Evolutionary conservation across 2,797 vertebrate genomes (phyloP).

Genomic region (Neosilurus mollespiculum): DNA sequence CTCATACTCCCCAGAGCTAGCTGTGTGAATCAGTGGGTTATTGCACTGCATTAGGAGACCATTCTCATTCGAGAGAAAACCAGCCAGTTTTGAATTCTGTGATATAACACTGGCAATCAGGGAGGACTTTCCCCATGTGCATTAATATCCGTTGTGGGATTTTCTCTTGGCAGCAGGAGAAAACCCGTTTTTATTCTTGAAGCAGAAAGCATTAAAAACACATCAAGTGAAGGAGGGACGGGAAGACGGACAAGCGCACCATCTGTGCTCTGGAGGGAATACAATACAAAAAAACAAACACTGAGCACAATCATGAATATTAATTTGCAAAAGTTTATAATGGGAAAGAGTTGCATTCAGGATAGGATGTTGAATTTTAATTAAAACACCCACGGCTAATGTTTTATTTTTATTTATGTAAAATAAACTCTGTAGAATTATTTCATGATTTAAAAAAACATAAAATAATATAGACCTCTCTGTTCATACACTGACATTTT

Average conservation of each 20-base stretch:
- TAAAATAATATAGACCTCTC: no score
- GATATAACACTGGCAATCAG: constrained; percentile 20
- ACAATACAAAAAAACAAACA: background rate
- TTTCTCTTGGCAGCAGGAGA: constrained; percentile 13
- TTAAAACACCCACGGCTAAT: background rate
- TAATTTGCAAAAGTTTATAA: background rate
- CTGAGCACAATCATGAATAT: background rate
- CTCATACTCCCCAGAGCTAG: constrained; percentile 34
- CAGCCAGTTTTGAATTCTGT: constrained; percentile 17
- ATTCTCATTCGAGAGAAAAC: constrained; percentile 6
- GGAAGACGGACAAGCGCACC: background rate
- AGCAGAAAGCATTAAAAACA: constrained; percentile 2
- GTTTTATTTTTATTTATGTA: background rate
- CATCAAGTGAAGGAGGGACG: background rate
- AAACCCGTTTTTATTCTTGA: background rate
- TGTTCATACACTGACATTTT: no score
- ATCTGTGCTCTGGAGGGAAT: constrained; percentile 18
- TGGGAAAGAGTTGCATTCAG: background rate
- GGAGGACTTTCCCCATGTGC: constrained; percentile 19
- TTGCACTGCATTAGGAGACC: constrained; percentile 39
- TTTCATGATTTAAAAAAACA: background rate
- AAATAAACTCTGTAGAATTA: background rate
- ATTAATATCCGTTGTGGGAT: constrained; percentile 9
- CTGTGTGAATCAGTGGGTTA: constrained; percentile 33
- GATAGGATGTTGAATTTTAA: background rate